Base-by-base conservation (phyloP, 1,140 invertebrate genomes). In the Drosophila quadrilineata region DNA sequence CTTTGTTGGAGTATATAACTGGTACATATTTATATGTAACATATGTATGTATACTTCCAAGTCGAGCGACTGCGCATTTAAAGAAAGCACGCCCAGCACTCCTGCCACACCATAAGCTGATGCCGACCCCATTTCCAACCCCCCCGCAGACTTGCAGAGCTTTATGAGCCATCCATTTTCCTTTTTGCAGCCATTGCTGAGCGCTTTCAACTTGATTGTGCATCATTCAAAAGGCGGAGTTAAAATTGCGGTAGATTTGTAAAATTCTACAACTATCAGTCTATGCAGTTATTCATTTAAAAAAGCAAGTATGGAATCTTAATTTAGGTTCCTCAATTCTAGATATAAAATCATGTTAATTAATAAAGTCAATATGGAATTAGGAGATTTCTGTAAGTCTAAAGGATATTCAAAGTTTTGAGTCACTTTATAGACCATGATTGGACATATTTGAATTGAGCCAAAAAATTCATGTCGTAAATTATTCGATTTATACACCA, bases 61-160 rank as follows among this genome's bases (percentile, higher is more conserved):
- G 67, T 66, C 52, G 62, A 75, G 79, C 79, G 79, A 85, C 79
- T 85, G 79, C 79, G 79, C 79, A 85, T 79, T 86, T 84, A 68
- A 85, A 79, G 79, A 53, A 77, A 72, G 52, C 52, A 57, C 53
- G 45, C 53, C 66, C 60, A 45, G 26, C 22, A n/a, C 12, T 16
- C 50, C 56, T 26, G 29, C 33, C 28, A 21, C 22, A 24, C 6
- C 19, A 19, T 14, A 45, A 24, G 2, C 41, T 12, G n/a, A n/a
- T n/a, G n/a, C n/a, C n/a, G n/a, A n/a, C 12, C 33, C 0, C 36
- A 2, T 2, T 36, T 33, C 22, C 0, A 14, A 22, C 1, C 38
- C 45, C 24, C 16, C 36, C 5, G 21, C 8, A 9, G 36, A 14
- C 36, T 24, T 48, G 6, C 41, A 26, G 16, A 46, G 35, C 29